phyloP scores from a whole-genome alignment of 2,797 vertebrate species.

The Malacoctenus gilli region DNA sequence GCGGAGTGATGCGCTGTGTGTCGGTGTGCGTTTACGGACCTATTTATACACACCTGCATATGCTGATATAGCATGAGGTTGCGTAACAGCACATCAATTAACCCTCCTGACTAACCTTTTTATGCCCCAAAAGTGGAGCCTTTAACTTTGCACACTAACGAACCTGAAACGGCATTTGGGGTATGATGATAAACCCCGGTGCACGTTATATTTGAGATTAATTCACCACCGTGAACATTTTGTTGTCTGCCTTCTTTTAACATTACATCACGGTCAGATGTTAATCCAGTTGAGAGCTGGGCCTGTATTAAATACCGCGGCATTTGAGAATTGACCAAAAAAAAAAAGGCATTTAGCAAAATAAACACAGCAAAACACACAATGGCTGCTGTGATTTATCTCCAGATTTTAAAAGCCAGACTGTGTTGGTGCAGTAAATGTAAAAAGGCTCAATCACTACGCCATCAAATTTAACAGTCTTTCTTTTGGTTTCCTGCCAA shows the following conservation, averaged over 20 bases:
- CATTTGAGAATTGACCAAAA: constrained; percentile 7
- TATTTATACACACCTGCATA: constrained; percentile 44
- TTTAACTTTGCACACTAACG: too few species aligned
- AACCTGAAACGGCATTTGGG: neutral
- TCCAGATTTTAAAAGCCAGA: neutral
- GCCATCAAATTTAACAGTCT: too few species aligned
- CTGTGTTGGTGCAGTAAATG: neutral
- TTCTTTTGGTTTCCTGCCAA: too few species aligned
- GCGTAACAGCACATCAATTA: constrained; percentile 36
- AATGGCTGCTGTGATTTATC: neutral
- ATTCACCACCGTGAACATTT: constrained; percentile 40
- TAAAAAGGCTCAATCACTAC: too few species aligned
- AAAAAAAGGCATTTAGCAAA: constrained; percentile 14
- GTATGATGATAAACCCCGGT: constrained; percentile 6
- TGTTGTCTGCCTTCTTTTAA: constrained; percentile 26
- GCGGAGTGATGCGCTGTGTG: constrained; percentile 27
- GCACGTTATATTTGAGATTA: constrained; percentile 16
- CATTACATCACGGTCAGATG: constrained; percentile 48
- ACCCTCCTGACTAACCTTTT: constrained; percentile 5
- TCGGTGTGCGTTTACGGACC: constrained; percentile 5
- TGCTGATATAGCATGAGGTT: constrained; percentile 40
- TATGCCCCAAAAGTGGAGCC: constrained; percentile 7
- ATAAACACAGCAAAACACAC: neutral
- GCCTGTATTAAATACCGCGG: constrained; percentile 29
- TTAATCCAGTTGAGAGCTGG: constrained; percentile 47